Evolutionary conservation across 2,888 invertebrate species (phyloP).

Genomic region (Laothoe populi): DNA sequence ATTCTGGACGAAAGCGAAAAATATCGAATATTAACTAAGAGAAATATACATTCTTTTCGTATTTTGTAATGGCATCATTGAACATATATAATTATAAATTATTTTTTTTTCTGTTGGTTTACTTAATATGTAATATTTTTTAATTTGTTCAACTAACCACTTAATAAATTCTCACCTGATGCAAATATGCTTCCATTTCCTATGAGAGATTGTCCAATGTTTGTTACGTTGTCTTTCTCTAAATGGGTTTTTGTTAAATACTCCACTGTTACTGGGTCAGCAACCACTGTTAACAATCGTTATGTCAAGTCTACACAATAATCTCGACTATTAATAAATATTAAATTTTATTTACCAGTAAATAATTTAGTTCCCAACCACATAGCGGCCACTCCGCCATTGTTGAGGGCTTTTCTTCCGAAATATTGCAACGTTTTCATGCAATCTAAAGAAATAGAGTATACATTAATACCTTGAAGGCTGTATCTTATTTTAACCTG

Average conservation of each 20-base stretch:
- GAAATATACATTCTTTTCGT: too few relatives aligned
- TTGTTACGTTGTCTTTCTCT: not conserved
- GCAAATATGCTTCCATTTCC: constrained; percentile 14
- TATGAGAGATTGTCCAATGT: not conserved
- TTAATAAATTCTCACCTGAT: not conserved
- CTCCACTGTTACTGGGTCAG: not conserved
- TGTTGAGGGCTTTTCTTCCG: constrained; percentile 12
- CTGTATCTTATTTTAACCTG: too few relatives aligned
- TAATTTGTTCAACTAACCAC: not conserved
- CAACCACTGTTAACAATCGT: too few relatives aligned
- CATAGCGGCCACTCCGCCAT: not conserved
- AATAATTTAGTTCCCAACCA: not conserved
- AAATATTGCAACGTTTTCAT: not conserved
- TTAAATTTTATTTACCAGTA: not conserved
- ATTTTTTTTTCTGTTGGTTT: too few relatives aligned
- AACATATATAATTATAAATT: too few relatives aligned
- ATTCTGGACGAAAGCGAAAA: too few relatives aligned
- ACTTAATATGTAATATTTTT: too few relatives aligned
- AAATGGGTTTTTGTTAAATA: not conserved
- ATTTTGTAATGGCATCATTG: too few relatives aligned
- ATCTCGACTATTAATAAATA: not conserved
- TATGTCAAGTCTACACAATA: not conserved
- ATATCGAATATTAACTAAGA: too few relatives aligned
- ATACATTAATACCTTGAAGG: not conserved
- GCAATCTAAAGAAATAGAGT: not conserved